A percentile compares a stretch with the other conserved stretches of the same genome.
Evolutionary conservation across 2,888 invertebrate genomes (phyloP).

Genomic region (Hetaerina titia): DNA sequence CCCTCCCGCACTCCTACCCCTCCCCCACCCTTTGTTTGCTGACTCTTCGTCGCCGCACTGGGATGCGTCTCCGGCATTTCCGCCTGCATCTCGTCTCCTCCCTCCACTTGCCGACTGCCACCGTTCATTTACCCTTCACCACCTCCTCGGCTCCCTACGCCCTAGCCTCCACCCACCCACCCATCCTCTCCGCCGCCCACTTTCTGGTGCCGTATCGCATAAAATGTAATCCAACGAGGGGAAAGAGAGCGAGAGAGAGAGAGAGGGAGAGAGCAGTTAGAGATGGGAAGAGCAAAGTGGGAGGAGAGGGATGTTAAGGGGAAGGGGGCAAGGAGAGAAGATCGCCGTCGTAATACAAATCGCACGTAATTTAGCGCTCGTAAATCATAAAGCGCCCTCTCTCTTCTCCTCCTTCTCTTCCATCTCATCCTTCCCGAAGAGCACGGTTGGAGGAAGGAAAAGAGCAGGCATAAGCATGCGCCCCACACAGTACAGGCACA

Average conservation of each 20-base stretch:
- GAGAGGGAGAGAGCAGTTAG: background rate
- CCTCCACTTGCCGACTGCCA: background rate
- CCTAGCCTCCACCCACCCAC: background rate
- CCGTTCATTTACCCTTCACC: background rate
- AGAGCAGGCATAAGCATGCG: no score
- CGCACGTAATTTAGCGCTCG: constrained; percentile 55
- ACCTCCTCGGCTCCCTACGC: background rate
- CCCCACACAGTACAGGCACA: background rate
- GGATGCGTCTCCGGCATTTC: background rate
- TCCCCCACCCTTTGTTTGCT: background rate
- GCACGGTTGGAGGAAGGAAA: background rate
- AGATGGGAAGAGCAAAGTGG: background rate
- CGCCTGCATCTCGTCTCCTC: background rate
- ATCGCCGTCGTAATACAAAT: constrained; percentile 42
- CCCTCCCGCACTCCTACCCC: background rate
- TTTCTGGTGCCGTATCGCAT: background rate
- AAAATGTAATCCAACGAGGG: background rate
- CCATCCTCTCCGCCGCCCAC: no score
- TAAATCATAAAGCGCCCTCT: constrained; percentile 34
- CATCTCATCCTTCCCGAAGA: background rate
- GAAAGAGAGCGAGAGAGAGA: background rate
- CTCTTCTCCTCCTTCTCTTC: background rate
- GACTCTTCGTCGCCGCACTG: background rate
- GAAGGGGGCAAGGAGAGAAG: background rate
- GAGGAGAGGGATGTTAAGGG: background rate